Evolutionary conservation across 2,888 invertebrate species (phyloP).

Genomic region (Phorcus lineatus): DNA sequence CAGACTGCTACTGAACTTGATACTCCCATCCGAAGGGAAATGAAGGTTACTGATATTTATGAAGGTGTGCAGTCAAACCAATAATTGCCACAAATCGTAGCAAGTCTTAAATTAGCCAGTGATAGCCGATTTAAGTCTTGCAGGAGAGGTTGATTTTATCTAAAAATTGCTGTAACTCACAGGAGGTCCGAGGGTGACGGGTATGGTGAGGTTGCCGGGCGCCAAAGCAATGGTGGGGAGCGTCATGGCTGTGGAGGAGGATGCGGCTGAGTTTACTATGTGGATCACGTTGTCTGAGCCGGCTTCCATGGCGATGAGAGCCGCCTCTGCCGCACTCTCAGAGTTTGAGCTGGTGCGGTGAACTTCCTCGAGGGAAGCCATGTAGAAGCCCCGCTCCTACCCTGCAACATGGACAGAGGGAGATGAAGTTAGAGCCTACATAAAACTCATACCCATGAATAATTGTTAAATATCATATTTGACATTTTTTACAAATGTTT

Average conservation of each 20-base stretch:
- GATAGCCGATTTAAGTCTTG: too few relatives aligned
- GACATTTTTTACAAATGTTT: too few relatives aligned
- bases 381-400: not conserved
- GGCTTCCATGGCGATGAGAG: conserved; percentile 27
- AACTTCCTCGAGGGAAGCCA: conserved; percentile 36
- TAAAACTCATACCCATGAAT: too few relatives aligned
- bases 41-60: too few relatives aligned
- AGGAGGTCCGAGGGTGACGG: conserved; percentile 57
- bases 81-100: too few relatives aligned
- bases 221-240: conserved; percentile 69
- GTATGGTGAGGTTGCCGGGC: conserved; percentile 64
- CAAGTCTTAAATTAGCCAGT: too few relatives aligned
- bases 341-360: conserved; percentile 13
- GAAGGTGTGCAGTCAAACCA: too few relatives aligned
- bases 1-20: too few relatives aligned
- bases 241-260: conserved; percentile 43
- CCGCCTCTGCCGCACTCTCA: conserved; percentile 4
- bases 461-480: too few relatives aligned
- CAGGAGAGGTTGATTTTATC: too few relatives aligned
- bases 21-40: too few relatives aligned
- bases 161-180: conserved; percentile 29
- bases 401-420: not conserved
- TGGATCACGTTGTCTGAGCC: conserved; percentile 65
- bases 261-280: conserved; percentile 48
- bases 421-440: not conserved